phyloP scores from a whole-genome alignment of 2,888 invertebrate genomes.

The Drosophila kokeensis region DNA sequence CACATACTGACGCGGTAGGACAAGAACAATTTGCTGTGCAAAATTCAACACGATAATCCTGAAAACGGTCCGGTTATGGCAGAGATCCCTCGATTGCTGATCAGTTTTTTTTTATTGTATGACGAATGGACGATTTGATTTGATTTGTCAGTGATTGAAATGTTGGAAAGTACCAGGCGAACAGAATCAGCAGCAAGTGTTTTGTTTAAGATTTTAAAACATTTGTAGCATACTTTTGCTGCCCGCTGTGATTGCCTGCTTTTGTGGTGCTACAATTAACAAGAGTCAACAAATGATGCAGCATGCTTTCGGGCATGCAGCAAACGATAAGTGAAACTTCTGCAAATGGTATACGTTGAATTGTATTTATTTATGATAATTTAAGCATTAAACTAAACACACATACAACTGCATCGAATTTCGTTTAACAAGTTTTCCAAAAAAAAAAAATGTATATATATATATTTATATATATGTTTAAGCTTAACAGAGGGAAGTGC shows the following conservation, averaged over 20 bases:
- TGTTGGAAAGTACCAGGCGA: background rate
- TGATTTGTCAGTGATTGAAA: background rate
- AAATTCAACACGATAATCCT: background rate
- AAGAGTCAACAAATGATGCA: background rate
- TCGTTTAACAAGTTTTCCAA: constrained; percentile 64
- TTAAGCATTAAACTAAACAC: constrained; percentile 61
- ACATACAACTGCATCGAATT: constrained; percentile 58
- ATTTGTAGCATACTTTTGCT: background rate
- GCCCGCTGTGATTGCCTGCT: background rate
- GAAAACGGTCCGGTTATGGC: background rate
- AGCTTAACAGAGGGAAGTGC: constrained; percentile 14
- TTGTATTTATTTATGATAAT: constrained; percentile 63
- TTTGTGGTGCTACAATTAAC: background rate
- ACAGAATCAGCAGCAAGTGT: background rate
- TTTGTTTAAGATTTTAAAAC: background rate
- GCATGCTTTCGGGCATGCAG: background rate
- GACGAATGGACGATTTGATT: background rate
- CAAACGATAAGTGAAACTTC: background rate
- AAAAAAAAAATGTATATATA: constrained; percentile 10
- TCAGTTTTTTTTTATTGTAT: background rate
- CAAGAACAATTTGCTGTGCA: background rate
- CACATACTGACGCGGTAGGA: background rate
- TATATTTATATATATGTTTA: constrained; percentile 28
- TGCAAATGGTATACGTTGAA: constrained; percentile 35
- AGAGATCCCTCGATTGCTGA: background rate